Percentiles rank a stretch among this genome's conserved stretches.
Evolutionary conservation across 2,113 vertebrate genomes (phyloP).

Genomic region (Osmerus mordax): DNA sequence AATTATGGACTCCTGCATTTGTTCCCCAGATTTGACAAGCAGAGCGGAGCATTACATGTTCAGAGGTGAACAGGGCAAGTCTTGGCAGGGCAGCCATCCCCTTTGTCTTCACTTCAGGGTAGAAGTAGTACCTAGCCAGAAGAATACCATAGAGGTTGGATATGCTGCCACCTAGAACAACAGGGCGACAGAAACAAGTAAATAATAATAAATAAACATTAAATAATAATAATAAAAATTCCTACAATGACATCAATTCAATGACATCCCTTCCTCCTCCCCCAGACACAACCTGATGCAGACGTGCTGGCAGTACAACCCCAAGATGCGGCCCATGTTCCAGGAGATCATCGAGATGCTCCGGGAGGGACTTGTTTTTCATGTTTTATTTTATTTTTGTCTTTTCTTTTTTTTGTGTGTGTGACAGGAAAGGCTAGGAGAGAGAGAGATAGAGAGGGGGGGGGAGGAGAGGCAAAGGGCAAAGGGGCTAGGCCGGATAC

Average conservation of each 20-base stretch:
- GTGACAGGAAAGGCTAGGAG: too few species aligned
- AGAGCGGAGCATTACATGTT: conserved; percentile 57
- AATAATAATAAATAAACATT: too few species aligned
- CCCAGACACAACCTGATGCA: conserved; percentile 90
- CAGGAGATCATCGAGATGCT: conserved; percentile 93
- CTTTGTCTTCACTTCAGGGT: conserved; percentile 70
- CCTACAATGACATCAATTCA: background rate
- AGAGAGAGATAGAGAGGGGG: too few species aligned
- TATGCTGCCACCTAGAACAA: conserved; percentile 62
- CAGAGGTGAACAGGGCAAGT: conserved; percentile 72
- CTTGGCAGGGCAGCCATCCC: conserved; percentile 59
- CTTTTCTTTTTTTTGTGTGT: too few species aligned
- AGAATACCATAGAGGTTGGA: conserved; percentile 72
- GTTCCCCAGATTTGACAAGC: too few species aligned
- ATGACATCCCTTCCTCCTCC: background rate
- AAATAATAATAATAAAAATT: too few species aligned
- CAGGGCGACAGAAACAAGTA: background rate
- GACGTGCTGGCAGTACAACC: conserved; percentile 98
- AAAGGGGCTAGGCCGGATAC: too few species aligned
- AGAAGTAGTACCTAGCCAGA: conserved; percentile 63
- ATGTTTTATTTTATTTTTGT: too few species aligned
- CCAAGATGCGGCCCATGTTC: conserved; percentile 92
- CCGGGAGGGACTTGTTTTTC: conserved; percentile 69
- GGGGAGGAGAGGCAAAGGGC: too few species aligned
- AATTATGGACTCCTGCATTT: too few species aligned